Evolutionary conservation across 2,797 vertebrate species (phyloP), one percentile per base, ranked within the genome.

Genomic region (Anguilla marmorata): DNA sequence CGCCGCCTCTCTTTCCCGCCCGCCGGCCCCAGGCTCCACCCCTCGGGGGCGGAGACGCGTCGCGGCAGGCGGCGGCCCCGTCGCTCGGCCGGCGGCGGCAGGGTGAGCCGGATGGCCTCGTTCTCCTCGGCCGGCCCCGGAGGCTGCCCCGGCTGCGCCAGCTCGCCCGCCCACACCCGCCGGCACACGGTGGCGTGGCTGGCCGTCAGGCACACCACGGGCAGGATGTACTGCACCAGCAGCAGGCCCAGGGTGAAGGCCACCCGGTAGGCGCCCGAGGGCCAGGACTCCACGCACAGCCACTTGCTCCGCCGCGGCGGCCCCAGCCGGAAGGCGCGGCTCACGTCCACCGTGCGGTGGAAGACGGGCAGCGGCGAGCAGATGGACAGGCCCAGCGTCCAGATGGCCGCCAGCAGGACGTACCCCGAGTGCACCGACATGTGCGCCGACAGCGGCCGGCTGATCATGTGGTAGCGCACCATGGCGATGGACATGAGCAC

Each of bases 401-500:
- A 97, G 45, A 96, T 93, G 30, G 90, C 91, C 2, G 85, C 93
- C 88, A 95, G 92, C 86, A 97, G 90, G 86, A 95, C 94, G 89
- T 95, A 96, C 83, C 96, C 96, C 80, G 96, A 95, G 85, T 95
- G 96, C 86, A 95, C 91, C 0, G 95, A 96, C 90, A 97, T 90
- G 88, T 94, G 95, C 30, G 92, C 95, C 6, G 96, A 96, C 56
- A 97, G 92, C 1, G 96, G 96, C 50, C 95, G 94, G 50, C 95
- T 96, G 91, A 97, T 95, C 96, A 96, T 96, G 27, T 95, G 94
- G 82, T 96, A 97, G 63, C 96, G 93, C 90, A 97, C 96, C 60
- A 96, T 92, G 82, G 96, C 96, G 37, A 97, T 97, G 7, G 95
- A 96, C 89, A 96, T 96, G 86, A 97, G 92, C 92, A 97, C 96